Percentiles rank a stretch among this genome's conserved stretches.
Evolutionary conservation across 2,113 vertebrate species (phyloP).

Genomic region (Macaca nemestrina): DNA sequence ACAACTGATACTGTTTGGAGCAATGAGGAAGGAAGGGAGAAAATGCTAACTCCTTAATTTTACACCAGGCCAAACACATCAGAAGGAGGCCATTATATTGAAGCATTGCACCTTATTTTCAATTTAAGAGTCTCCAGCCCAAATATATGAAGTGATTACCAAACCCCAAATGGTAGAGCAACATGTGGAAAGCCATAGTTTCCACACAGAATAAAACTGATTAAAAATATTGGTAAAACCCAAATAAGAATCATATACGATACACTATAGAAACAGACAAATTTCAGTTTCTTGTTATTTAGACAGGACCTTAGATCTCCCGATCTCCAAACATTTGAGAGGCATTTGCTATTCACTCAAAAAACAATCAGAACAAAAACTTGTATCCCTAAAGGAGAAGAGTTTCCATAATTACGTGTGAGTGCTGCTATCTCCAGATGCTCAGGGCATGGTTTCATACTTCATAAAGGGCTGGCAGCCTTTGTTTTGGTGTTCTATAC

Average conservation of each 20-base stretch:
- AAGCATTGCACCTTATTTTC: constrained; percentile 44
- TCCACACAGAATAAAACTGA: neutral
- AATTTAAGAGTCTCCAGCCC: constrained; percentile 47
- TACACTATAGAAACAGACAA: rapidly evolving
- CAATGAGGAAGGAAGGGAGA: constrained; percentile 43
- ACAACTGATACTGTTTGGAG: constrained; percentile 72
- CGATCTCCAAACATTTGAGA: neutral
- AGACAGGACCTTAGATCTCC: neutral
- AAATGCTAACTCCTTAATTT: constrained; percentile 73
- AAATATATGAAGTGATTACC: constrained; percentile 19
- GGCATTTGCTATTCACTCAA: neutral
- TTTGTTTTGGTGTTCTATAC: neutral
- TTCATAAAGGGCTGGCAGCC: rapidly evolving
- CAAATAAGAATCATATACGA: neutral
- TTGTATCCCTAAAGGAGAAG: neutral
- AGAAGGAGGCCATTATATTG: constrained; percentile 42
- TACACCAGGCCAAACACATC: constrained; percentile 29
- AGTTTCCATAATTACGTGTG: rapidly evolving
- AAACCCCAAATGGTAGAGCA: neutral
- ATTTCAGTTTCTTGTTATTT: neutral
- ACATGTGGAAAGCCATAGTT: neutral
- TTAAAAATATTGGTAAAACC: neutral
- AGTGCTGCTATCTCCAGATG: rapidly evolving
- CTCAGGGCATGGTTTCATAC: neutral
- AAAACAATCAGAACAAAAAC: neutral